A percentile compares a stretch with the other conserved stretches of the same genome.
These are phyloP conservation scores for Eulithis prunata DNA, from an alignment of 2,888 invertebrate species.

Conservation along the genomic window DNA sequence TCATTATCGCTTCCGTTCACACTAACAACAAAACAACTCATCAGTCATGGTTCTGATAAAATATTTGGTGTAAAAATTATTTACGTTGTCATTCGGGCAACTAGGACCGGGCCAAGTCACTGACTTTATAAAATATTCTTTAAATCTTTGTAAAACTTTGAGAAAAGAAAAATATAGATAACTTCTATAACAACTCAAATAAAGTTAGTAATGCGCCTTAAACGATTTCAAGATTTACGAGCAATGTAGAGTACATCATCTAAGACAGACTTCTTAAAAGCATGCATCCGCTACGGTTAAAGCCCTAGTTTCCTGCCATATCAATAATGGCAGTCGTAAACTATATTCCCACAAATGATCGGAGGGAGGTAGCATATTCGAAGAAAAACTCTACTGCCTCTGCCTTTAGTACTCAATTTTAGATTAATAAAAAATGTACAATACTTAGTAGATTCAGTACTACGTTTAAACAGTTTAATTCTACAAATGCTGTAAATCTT, in stretches of 20 bases:
- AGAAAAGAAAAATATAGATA: background rate
- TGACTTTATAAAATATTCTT: too few relatives aligned
- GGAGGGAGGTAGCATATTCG: slow-evolving; percentile 38
- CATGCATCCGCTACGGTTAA: slow-evolving; percentile 40
- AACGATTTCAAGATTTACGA: slow-evolving; percentile 32
- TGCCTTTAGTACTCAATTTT: background rate
- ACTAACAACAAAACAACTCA: slow-evolving; percentile 61
- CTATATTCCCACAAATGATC: slow-evolving; percentile 53
- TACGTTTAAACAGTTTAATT: too few relatives aligned
- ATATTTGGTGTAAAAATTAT: slow-evolving; percentile 33
- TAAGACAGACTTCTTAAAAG: slow-evolving; percentile 41
- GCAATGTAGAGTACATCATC: slow-evolving; percentile 36
- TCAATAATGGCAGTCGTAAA: slow-evolving; percentile 46
- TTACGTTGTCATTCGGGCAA: background rate
- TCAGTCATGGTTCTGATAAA: slow-evolving; percentile 45
- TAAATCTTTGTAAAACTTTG: background rate
- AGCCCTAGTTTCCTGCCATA: slow-evolving; percentile 46
- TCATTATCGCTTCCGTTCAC: slow-evolving; percentile 79
- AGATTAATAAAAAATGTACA: too few relatives aligned
- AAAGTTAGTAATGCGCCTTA: background rate
- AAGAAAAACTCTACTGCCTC: slow-evolving; percentile 10
- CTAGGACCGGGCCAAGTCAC: too few relatives aligned
- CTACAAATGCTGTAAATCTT: background rate
- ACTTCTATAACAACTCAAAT: background rate
- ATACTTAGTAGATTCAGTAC: too few relatives aligned